Evolutionary conservation across 1,140 invertebrate species (phyloP), one percentile per base, ranked within the genome.

Genomic region (Aphelinus certus): DNA sequence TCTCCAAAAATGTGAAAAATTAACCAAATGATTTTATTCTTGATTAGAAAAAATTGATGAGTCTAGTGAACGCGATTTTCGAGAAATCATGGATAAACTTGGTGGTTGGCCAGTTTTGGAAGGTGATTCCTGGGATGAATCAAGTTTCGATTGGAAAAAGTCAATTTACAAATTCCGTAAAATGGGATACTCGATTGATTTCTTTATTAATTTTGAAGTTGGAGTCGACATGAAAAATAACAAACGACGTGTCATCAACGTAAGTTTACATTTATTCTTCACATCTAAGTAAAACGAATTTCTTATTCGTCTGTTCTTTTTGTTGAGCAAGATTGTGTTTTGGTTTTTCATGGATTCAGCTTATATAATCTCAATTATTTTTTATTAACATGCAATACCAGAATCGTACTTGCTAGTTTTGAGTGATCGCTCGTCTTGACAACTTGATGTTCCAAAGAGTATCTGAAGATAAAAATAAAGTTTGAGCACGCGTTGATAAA

Each of bases 81-180:
- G 7, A 7, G 62, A 57, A 43, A 92, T 96, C 79, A 83, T 97
- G 63, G 88, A 91, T 47, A 87, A 90, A 46, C 85, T 97, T 6
- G 96, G 96, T 9, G 95, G 95, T 3, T 98, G 95, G 96, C 96
- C 96, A 0, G 92, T 96, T 3, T 86, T 97, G 2, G 92, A 94
- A 75, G 94, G 93, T 0, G 88, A 92, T 3, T 79, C 79, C 1
- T 97, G 96, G 96, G 89, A 93, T 72, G 88, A 89, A 1, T 90
- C 90, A 45, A 83, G 88, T 4, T 96, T 94, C 86, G 90, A 92
- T 68, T 97, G 95, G 95, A 92, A 91, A 80, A 89, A 95, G 71
- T 92, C 92, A 42, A 92, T 96, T 2, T 95, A 93, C 87, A 93
- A 90, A 71, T 96, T 95, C 87, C 89, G 94, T 47, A 88, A 87